Evolutionary conservation across 2,888 invertebrate genomes (phyloP).

Genomic region (Euclidia mi): DNA sequence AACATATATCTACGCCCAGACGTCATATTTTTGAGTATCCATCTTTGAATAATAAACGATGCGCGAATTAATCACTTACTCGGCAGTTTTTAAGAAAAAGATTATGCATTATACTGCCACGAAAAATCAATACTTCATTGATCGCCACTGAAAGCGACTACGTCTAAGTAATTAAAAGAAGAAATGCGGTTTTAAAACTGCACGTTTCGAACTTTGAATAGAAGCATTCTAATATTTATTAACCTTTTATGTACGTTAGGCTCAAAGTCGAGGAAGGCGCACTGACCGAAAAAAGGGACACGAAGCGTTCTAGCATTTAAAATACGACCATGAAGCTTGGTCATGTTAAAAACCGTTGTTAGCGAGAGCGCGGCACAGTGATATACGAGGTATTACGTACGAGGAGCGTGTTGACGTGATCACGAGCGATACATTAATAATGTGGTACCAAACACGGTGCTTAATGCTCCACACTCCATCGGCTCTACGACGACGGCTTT

Average conservation of each 20-base stretch:
- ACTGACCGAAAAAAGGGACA: conserved; percentile 26
- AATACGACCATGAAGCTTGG: conserved; percentile 15
- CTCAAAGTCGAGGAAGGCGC: conserved; percentile 24
- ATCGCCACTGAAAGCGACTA: conserved; percentile 53
- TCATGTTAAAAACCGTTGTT: conserved; percentile 10
- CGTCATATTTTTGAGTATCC: conserved; percentile 43
- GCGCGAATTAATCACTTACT: conserved; percentile 51
- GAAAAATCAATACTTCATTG: conserved; percentile 54
- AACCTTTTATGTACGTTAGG: conserved; percentile 22
- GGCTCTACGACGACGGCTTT: conserved; percentile 24
- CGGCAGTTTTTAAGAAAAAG: conserved; percentile 58
- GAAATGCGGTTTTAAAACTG: conserved; percentile 39
- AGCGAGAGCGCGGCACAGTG: not conserved
- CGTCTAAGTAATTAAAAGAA: conserved; percentile 55
- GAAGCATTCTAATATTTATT: conserved; percentile 28
- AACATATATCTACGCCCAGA: conserved; percentile 41
- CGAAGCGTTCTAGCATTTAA: conserved; percentile 19
- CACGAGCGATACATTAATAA: conserved; percentile 12
- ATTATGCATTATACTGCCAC: conserved; percentile 67
- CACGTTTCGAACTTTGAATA: conserved; percentile 36
- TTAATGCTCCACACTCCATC: conserved; percentile 6
- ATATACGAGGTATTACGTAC: conserved; percentile 7
- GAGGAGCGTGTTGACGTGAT: conserved; percentile 5
- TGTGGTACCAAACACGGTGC: conserved; percentile 6
- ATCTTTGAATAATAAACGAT: conserved; percentile 54